These are phyloP conservation scores for Pitta sordida DNA, from an alignment of 2,113 vertebrate genomes.

Conservation along the genomic window DNA sequence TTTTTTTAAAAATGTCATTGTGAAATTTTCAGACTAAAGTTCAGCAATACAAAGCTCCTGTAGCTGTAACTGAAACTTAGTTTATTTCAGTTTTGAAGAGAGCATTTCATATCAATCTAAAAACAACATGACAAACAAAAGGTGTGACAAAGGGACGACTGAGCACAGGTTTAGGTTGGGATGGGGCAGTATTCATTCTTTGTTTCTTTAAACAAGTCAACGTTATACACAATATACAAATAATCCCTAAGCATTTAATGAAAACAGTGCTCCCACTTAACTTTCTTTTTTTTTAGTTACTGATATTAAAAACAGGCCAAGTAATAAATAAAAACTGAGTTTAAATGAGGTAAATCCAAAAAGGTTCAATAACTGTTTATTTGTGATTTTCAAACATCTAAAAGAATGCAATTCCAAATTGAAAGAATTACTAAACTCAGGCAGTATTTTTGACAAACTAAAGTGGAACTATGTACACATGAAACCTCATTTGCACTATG, in stretches of 20 bases:
- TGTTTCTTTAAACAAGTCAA: constrained; percentile 72
- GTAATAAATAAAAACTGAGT: constrained; percentile 89
- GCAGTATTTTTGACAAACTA: constrained; percentile 78
- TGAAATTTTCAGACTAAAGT: constrained; percentile 84
- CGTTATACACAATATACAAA: constrained; percentile 96
- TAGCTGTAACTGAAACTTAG: constrained; percentile 79
- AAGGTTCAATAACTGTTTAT: constrained; percentile 82
- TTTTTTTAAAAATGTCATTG: constrained; percentile 90
- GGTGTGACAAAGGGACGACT: constrained; percentile 72
- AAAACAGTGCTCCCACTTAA: constrained; percentile 79
- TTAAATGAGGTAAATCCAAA: constrained; percentile 90
- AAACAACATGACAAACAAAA: constrained; percentile 83
- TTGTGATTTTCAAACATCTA: constrained; percentile 76
- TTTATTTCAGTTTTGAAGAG: constrained; percentile 71
- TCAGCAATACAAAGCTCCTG: constrained; percentile 87
- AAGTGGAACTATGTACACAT: constrained; percentile 77
- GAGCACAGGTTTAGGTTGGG: constrained; percentile 49
- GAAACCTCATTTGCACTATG: constrained; percentile 77
- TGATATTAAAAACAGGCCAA: constrained; percentile 86
- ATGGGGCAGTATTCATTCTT: neutral
- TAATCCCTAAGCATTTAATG: constrained; percentile 83
- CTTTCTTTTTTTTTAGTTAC: constrained; percentile 70
- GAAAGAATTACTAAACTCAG: constrained; percentile 77
- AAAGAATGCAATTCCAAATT: constrained; percentile 73
- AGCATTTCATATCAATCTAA: constrained; percentile 84